These are phyloP conservation scores for Leucopsar rothschildi DNA, from an alignment of 2,113 vertebrate genomes.

Conservation along the genomic window DNA sequence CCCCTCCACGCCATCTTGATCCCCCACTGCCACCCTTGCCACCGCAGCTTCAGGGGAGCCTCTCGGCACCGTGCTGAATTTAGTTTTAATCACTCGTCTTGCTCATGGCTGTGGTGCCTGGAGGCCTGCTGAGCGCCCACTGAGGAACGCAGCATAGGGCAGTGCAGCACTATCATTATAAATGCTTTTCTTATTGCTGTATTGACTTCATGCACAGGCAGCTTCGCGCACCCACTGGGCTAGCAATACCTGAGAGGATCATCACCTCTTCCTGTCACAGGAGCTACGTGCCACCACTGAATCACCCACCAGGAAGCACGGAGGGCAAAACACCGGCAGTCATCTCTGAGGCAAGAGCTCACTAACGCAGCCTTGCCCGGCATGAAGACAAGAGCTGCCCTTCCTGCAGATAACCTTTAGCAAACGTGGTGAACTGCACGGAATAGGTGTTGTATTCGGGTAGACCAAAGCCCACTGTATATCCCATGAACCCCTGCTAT, in stretches of 20 bases:
- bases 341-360: neutral
- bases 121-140: neutral
- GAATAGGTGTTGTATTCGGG: fast-evolving
- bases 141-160: neutral
- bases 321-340: neutral
- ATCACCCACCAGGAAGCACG: neutral
- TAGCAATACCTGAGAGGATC: neutral
- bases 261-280: neutral
- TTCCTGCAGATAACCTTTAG: neutral
- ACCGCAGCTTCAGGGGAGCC: neutral
- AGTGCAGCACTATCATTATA: neutral
- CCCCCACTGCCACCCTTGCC: no score
- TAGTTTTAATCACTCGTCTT: neutral
- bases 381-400: neutral
- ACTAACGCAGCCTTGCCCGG: neutral
- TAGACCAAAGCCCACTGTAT: neutral
- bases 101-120: neutral
- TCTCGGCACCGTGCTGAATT: fast-evolving
- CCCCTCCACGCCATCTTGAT: neutral
- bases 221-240: neutral
- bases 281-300: neutral
- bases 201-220: neutral
- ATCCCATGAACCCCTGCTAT: neutral
- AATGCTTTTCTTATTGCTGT: neutral
- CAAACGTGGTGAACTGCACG: fast-evolving